Base-by-base conservation (phyloP, 1,140 invertebrate genomes). In the Mamestra configurata region DNA sequence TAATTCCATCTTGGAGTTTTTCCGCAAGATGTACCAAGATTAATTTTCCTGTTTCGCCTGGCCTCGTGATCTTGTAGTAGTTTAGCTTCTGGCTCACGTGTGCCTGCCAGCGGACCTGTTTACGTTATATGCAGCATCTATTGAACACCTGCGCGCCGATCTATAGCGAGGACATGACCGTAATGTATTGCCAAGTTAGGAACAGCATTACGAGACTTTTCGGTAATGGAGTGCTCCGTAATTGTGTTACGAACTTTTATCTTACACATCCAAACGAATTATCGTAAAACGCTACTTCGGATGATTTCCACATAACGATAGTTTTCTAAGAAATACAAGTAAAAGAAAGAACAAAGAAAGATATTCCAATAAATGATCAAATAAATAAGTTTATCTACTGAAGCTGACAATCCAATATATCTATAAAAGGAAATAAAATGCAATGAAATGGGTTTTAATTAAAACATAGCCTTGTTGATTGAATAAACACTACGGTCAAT, bases 1-100 rank as follows among this genome's bases (percentile, higher is more conserved):
- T 68, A 79, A 79, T 79, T 37, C 53, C 68, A 55, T 59, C 53
- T 31, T 53, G 31, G 27, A 40, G 53, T 24, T 73, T 72, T 73
- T 43, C 51, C 46, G 31, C 18, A 66, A 53, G 22, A 70, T 46
- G 20, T 49, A n/a, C 55, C 22, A 59, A 64, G 24, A 79, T 73
- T 64, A 79, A 82, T 79, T 70, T 79, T 86, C 83, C 82, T 83
- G 80, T 82, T 82, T 73, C 61, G 72, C 78, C 78, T 83, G 20
- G 35, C 15, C 24, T 53, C 35, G 61, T 61, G 55, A 76, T 76
- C 31, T 75, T 72, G 18, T 51, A 55, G 59, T 66, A 77, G 31
- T 89, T 89, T 83, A 83, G 89, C 80, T 86, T 84, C 83, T 86
- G 83, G 84, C 84, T 82, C 86, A 89, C 86, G 88, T 88, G 85